These are phyloP conservation scores for Clarias macrocephalus DNA, from an alignment of 2,113 vertebrate genomes.

Conservation along the genomic window DNA sequence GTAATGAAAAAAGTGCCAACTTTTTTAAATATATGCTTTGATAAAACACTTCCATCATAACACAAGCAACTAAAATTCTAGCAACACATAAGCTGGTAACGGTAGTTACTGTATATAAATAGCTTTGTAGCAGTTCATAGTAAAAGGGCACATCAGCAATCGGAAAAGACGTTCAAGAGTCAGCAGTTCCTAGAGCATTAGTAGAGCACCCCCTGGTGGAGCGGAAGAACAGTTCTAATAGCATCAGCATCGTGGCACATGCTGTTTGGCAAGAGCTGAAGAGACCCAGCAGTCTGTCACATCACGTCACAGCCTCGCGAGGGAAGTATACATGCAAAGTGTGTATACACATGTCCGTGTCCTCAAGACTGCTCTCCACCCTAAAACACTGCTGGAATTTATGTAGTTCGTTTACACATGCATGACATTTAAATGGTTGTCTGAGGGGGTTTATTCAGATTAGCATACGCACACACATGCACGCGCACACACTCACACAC, in stretches of 20 bases:
- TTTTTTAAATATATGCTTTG: slow-evolving; percentile 7
- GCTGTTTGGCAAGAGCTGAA: slow-evolving; percentile 66
- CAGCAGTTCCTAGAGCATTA: slow-evolving; percentile 42
- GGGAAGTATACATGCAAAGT: slow-evolving; percentile 58
- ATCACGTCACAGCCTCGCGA: slow-evolving; percentile 10
- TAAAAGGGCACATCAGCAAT: slow-evolving; percentile 48
- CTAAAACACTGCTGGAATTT: slow-evolving; percentile 46
- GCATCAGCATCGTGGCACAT: slow-evolving; percentile 65
- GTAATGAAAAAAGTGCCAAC: not conserved
- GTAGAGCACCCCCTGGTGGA: slow-evolving; percentile 48
- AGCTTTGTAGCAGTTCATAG: slow-evolving; percentile 37
- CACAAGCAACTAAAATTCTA: slow-evolving; percentile 34
- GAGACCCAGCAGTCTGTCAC: slow-evolving; percentile 36
- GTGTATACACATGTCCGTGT: slow-evolving; percentile 46
- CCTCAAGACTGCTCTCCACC: slow-evolving; percentile 45
- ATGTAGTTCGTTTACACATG: slow-evolving; percentile 37
- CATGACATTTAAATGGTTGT: slow-evolving; percentile 32
- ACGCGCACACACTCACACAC: slow-evolving; percentile 7
- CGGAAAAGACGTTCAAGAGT: slow-evolving; percentile 34
- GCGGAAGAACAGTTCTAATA: slow-evolving; percentile 46
- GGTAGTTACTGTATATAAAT: slow-evolving; percentile 35
- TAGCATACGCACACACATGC: slow-evolving; percentile 20
- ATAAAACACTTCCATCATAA: slow-evolving; percentile 20
- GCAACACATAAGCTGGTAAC: slow-evolving; percentile 31
- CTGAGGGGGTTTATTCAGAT: slow-evolving; percentile 13